These are phyloP conservation scores for Vollenhovia emeryi DNA, from an alignment of 1,140 invertebrate species.

Conservation along the genomic window DNA sequence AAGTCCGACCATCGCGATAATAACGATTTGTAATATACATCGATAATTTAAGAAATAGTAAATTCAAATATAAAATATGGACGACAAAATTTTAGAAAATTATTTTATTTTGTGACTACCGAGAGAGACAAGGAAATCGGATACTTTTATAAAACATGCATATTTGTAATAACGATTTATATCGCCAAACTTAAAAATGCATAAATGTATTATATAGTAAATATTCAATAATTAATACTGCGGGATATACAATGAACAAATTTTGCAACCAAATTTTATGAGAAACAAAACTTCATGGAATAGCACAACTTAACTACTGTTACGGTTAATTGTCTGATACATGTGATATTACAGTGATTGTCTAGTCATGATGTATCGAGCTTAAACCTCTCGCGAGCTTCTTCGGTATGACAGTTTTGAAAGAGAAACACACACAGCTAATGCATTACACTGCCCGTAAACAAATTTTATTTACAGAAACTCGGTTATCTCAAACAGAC, in stretches of 20 bases:
- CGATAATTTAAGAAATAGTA: not conserved
- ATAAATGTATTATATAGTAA: constrained; percentile 5
- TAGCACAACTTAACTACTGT: constrained; percentile 8
- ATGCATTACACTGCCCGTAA: constrained; percentile 32
- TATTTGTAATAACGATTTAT: constrained; percentile 25
- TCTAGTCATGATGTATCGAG: constrained; percentile 57
- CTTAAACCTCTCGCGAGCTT: not conserved
- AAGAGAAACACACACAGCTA: constrained; percentile 5
- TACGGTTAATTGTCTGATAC: not conserved
- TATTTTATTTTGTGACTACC: constrained; percentile 24
- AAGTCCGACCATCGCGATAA: constrained; percentile 20
- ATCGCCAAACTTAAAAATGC: constrained; percentile 5
- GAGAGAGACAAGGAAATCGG: constrained; percentile 17
- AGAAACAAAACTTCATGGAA: not conserved
- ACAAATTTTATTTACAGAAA: constrained; percentile 42
- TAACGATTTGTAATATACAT: constrained; percentile 5
- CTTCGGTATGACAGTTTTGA: not conserved
- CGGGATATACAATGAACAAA: not conserved
- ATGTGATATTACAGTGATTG: constrained; percentile 45
- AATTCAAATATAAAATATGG: not conserved
- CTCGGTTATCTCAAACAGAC: not conserved
- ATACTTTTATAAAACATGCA: constrained; percentile 33
- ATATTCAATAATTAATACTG: not conserved
- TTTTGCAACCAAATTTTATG: constrained; percentile 8
- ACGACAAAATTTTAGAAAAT: not conserved